Evolutionary conservation across 2,797 vertebrate genomes (phyloP).

Genomic region (Scyliorhinus canicula): DNA sequence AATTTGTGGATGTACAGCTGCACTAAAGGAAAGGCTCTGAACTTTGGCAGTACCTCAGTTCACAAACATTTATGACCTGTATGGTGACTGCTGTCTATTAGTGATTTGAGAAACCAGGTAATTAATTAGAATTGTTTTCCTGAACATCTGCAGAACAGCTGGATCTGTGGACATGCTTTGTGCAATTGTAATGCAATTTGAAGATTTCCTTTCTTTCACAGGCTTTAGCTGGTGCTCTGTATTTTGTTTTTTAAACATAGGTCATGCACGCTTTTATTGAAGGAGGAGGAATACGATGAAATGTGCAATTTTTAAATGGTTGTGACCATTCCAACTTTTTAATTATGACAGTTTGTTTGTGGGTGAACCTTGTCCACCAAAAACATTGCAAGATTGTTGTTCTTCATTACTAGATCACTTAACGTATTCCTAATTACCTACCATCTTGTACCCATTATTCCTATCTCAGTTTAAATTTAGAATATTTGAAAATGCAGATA

Average conservation of each 20-base stretch:
- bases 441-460: not conserved
- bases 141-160: not conserved
- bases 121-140: not conserved
- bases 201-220: not conserved
- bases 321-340: not conserved
- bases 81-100: not conserved
- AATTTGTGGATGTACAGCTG: not conserved
- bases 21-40: not conserved
- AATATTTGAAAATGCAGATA: not conserved
- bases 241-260: not conserved
- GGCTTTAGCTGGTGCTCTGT: not conserved
- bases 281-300: not conserved
- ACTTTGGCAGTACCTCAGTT: not conserved
- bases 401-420: not conserved
- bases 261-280: not conserved
- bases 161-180: not conserved
- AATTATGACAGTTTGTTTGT: not conserved
- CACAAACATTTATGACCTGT: not conserved
- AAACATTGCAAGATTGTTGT: not conserved
- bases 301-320: not conserved
- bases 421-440: not conserved
- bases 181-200: not conserved
- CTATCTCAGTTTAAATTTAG: constrained; percentile 8
- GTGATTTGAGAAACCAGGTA: not conserved
- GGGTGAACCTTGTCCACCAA: not conserved